Evolutionary conservation across 1,140 invertebrate species (phyloP).

Genomic region (Andrena cerasifolii): DNA sequence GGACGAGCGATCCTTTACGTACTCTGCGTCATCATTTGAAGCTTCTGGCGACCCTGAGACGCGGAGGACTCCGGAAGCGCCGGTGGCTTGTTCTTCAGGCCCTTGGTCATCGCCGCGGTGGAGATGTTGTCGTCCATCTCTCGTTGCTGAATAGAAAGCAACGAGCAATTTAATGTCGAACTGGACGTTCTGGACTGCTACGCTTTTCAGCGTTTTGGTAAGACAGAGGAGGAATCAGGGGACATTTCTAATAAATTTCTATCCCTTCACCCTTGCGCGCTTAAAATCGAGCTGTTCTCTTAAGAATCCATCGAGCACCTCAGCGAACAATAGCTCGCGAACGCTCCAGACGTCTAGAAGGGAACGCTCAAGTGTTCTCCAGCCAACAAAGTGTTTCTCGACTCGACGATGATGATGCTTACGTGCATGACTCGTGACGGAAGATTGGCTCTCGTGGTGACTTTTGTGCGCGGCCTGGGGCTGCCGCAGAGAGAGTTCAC

Average conservation of each 20-base stretch:
- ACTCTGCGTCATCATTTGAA: conserved; percentile 82
- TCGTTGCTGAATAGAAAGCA: conserved; percentile 45
- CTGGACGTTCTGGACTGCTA: too few species aligned
- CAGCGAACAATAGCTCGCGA: conserved; percentile 19
- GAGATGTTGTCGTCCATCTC: conserved; percentile 63
- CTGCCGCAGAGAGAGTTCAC: conserved; percentile 80
- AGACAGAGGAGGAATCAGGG: too few species aligned
- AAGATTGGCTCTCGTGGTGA: conserved; percentile 64
- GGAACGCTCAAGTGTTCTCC: background rate
- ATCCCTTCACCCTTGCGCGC: too few species aligned
- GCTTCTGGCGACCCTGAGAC: conserved; percentile 71
- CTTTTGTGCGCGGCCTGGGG: conserved; percentile 73
- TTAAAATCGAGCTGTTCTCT: too few species aligned
- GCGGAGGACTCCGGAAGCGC: conserved; percentile 71
- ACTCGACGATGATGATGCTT: conserved; percentile 43
- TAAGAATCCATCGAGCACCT: background rate
- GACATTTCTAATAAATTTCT: too few species aligned
- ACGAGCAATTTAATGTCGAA: background rate
- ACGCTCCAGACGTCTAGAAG: conserved; percentile 7
- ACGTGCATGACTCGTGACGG: conserved; percentile 64
- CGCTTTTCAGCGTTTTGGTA: too few species aligned
- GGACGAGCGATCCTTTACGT: conserved; percentile 57
- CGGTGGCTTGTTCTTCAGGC: conserved; percentile 72
- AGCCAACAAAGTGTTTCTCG: background rate
- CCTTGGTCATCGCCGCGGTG: conserved; percentile 65